Evolutionary conservation across 2,888 invertebrate species (phyloP), one percentile per base, ranked within the genome.

Genomic region (Tetropium fuscum): DNA sequence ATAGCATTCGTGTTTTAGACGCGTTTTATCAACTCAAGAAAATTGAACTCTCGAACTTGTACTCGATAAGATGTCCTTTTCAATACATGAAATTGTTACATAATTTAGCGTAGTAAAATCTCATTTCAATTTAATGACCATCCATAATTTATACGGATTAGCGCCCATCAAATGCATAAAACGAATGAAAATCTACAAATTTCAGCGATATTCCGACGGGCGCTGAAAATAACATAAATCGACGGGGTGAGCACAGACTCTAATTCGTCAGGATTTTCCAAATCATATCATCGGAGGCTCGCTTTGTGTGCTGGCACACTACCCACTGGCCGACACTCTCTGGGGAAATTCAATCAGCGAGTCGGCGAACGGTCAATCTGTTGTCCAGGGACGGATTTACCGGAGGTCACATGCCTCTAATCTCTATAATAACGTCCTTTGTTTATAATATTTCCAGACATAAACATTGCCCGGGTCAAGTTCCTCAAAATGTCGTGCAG

Each of bases 251-350:
- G 61, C 63, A 58, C 44, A 55, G 63, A 65, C 68, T 64, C 63
- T 70, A 72, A 72, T 72, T 70, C 67, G 67, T 64, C 67, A 67
- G 67, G 67, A 67, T 67, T 67, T 67, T 67, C 70, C 68, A 72
- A 68, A 72, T 74, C 74, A 73, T 74, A 74, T 74, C 74, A 74
- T 71, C 73, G 70, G 53, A 66, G 68, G 69, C 64, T 64, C 72
- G 72, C 72, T 72, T 71, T 71, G 68, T 68, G 66, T 64, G 60
- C 60, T 53, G 48, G 64, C 60, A 64, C 63, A 68, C 68, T 68
- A 63, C 59, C 65, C 43, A 38, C 47, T 58, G 58, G 55, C 53
- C 60, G 58, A 22, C 58, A 40, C 48, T 58, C 58, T 51, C 51
- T 16, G 16, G 51, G 51, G 51, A 51, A 51, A 51, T 51, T 51